Base-by-base conservation (phyloP, 2,888 invertebrate species). In the Ceriagrion tenellum region DNA sequence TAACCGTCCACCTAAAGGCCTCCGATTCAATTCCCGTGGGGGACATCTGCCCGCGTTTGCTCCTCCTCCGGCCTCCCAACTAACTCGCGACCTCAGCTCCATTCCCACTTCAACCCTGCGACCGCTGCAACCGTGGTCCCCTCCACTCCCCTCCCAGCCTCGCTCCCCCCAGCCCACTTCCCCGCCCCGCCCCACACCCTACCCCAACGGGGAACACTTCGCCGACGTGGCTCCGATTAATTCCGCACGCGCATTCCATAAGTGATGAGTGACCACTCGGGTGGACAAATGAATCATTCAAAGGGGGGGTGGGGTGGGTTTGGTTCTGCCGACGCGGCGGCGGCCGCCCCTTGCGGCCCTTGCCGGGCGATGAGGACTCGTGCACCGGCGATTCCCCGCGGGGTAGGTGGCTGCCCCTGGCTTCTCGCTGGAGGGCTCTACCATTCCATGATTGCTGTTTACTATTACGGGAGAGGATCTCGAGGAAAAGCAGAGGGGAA, bases 191-290 rank as follows among this genome's bases (percentile, higher is more conserved):
- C 30, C 88, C 26, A 0, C 88, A 13, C 88, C 59, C 59, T 2
- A 20, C 18, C 12, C 56, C 16, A 16, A 56, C 12, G 56, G 12
- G 20, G 59, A 59, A 20, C 35, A 40, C 23, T 40, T 47, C 88
- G 13, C 47, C 40, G 13, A 47, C 16, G 35, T 23, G 35, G 88
- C 91, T 74, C 69, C 93, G 93, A 93, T 93, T 93, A 93, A 93
- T 93, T 93, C 93, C 93, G n/a, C 93, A 55, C 93, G 93, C 93
- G 93, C 93, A 69, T 93, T 93, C 93, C 93, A 93, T 93, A 93
- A 93, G 93, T 93, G 93, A 93, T 93, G 93, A 93, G 93, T 93
- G 93, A 69, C 90, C 93, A 74, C 93, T 93, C 93, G 93, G 93
- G n/a, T 26, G 93, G 69, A 93, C 93, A 93, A 93, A 93, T 93